These are phyloP conservation scores for Acanthornis magna DNA, from an alignment of 2,797 vertebrate genomes.

Conservation along the genomic window DNA sequence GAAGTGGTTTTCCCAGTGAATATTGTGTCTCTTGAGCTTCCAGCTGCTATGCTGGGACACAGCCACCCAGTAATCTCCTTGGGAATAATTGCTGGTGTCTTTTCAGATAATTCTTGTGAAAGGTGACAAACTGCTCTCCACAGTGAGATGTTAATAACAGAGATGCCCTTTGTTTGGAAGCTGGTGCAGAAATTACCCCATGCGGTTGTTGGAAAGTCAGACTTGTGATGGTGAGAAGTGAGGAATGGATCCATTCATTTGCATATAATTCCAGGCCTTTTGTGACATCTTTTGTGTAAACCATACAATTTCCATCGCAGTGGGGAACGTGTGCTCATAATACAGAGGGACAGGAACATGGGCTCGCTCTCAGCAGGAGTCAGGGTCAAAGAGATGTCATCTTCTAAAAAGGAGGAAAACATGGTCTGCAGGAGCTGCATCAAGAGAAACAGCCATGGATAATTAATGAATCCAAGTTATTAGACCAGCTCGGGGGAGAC, in stretches of 20 bases:
- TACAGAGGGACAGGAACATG: slow-evolving; percentile 18
- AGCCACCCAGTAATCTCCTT: slow-evolving; percentile 70
- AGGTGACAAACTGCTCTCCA: slow-evolving; percentile 71
- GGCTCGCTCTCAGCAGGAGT: neutral
- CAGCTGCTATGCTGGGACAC: slow-evolving; percentile 46
- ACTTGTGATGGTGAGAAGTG: slow-evolving; percentile 20
- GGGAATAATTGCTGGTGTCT: slow-evolving; percentile 80
- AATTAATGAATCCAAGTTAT: neutral
- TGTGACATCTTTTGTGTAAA: slow-evolving; percentile 66
- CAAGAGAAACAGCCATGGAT: no score
- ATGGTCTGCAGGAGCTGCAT: no score
- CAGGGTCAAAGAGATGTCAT: neutral
- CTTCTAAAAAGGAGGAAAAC: no score
- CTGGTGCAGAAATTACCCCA: slow-evolving; percentile 57
- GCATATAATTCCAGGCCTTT: slow-evolving; percentile 73
- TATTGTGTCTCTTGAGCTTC: slow-evolving; percentile 19
- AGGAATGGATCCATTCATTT: slow-evolving; percentile 61
- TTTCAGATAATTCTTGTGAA: slow-evolving; percentile 73
- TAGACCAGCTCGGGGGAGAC: neutral
- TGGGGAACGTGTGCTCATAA: slow-evolving; percentile 26
- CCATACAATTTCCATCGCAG: slow-evolving; percentile 67
- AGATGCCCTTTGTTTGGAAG: slow-evolving; percentile 70
- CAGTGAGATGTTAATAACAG: slow-evolving; percentile 76
- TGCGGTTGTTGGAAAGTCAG: slow-evolving; percentile 61
- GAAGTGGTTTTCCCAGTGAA: slow-evolving; percentile 9